Evolutionary conservation across 2,888 invertebrate species (phyloP).

Genomic region (Thera obeliscata): DNA sequence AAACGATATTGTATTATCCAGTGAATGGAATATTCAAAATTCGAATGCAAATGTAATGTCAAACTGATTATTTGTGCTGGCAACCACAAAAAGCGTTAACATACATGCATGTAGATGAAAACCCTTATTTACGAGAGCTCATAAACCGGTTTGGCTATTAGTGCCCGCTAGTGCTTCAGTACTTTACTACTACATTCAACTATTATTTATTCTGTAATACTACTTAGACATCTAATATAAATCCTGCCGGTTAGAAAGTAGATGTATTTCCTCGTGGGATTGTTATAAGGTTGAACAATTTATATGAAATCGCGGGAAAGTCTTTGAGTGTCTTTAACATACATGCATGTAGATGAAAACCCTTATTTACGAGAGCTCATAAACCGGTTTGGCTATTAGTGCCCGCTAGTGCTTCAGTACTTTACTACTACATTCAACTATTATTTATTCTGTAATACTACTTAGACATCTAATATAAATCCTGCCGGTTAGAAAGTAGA

Average conservation of each 20-base stretch:
- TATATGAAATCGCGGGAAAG: neutral
- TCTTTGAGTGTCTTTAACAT: neutral
- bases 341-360: neutral
- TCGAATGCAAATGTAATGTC: no score
- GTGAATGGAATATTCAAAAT: no score
- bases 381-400: constrained; percentile 23
- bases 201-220: neutral
- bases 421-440: constrained; percentile 15
- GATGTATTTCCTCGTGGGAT: constrained; percentile 19
- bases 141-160: constrained; percentile 24
- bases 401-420: constrained; percentile 14
- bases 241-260: constrained; percentile 24
- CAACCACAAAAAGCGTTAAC: neutral
- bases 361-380: constrained; percentile 22
- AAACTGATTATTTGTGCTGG: no score
- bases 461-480: constrained; percentile 25
- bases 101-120: neutral
- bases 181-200: constrained; percentile 16
- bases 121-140: constrained; percentile 19
- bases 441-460: neutral
- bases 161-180: constrained; percentile 15
- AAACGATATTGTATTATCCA: no score
- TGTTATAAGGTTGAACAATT: neutral
- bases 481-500: constrained; percentile 22
- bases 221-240: constrained; percentile 21